Evolutionary conservation across 2,888 invertebrate genomes (phyloP), one percentile per base, ranked within the genome.

Genomic region (Pseudococcus jackbeardsleyi): DNA sequence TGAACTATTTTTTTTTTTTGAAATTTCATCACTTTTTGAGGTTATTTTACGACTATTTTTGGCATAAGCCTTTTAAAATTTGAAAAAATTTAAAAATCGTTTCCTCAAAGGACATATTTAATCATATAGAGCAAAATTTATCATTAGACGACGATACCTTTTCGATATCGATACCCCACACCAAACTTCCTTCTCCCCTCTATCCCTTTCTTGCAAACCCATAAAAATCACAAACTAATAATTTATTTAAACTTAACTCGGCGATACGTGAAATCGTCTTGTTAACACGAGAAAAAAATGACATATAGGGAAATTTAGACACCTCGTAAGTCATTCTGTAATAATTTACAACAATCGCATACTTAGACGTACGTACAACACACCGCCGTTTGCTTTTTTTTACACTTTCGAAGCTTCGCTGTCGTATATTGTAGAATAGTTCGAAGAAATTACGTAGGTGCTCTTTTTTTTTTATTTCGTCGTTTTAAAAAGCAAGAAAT

Each of bases 231-330:
- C 64, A 9, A 64, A 64, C 22, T 22, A 64, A 64, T 64, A 64
- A 64, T 64, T 64, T 64, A 64, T 64, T 22, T 0, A 15, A 64
- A 64, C 11, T 64, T 64, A 64, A 64, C 19, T 22, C 22, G 1
- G 64, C 22, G 22, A 64, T 64, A 72, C 72, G 26, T 33, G 17
- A 33, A 72, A 72, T 17, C 15, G 33, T 33, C 33, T 72, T 72
- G 72, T 72, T 72, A 72, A 72, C 72, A 72, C 5, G 26, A 72
- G 72, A 72, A 33, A 72, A 59, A 72, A 72, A 72, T 72, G 72
- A 72, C 72, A 72, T 17, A 26, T 68, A 33, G 72, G 9, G 33
- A 33, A 72, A 33, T 72, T 72, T 9, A 72, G 72, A 72, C 72
- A 72, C 33, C 33, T 33, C 72, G 33, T 72, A 72, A 72, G 72